phyloP scores from a whole-genome alignment of 2,113 vertebrate genomes.

The Dasyurus viverrinus region DNA sequence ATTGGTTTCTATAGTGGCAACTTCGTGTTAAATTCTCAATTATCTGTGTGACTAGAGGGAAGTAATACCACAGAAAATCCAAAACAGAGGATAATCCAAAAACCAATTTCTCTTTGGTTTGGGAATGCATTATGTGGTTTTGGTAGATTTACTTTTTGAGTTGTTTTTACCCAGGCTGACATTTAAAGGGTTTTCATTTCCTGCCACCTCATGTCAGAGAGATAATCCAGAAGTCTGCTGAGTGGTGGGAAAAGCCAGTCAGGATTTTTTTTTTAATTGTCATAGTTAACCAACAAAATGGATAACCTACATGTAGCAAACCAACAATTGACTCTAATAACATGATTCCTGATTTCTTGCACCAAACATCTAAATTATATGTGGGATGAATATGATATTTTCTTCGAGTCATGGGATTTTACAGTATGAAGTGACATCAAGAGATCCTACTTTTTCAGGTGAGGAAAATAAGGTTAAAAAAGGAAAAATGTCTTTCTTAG shows the following conservation, averaged over 20 bases:
- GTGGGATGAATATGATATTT: not conserved
- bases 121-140: slow-evolving; percentile 48
- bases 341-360: not conserved
- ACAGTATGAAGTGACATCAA: not conserved
- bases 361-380: not conserved
- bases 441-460: not conserved
- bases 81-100: slow-evolving; percentile 31
- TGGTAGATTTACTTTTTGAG: slow-evolving; percentile 39
- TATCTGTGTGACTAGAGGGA: not conserved
- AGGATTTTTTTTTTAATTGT: not conserved
- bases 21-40: slow-evolving; percentile 35
- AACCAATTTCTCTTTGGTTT: slow-evolving; percentile 27
- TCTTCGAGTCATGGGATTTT: not conserved
- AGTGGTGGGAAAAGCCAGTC: slow-evolving; percentile 49
- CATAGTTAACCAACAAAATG: not conserved
- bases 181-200: slow-evolving; percentile 54
- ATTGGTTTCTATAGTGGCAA: slow-evolving; percentile 32
- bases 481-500: not conserved
- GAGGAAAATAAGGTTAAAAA: not conserved
- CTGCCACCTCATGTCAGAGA: slow-evolving; percentile 36
- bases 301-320: not conserved
- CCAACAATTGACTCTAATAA: not conserved
- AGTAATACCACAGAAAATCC: slow-evolving; percentile 46
- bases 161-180: slow-evolving; percentile 45
- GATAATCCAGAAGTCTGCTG: slow-evolving; percentile 23